These are phyloP conservation scores for Sigmodon hispidus DNA, from an alignment of 2,113 vertebrate species.

Conservation along the genomic window DNA sequence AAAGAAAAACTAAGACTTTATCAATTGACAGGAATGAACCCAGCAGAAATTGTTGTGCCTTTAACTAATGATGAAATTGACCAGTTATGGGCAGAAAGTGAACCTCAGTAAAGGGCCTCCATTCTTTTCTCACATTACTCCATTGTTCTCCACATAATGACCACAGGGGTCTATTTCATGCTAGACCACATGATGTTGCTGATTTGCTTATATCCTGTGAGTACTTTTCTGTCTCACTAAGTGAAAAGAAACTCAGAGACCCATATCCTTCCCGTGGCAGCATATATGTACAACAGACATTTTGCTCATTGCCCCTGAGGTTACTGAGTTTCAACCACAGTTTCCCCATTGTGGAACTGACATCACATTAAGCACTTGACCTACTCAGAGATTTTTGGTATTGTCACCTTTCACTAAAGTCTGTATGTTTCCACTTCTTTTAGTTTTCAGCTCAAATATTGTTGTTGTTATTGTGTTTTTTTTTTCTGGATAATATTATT, in stretches of 20 bases:
- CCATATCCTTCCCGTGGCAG: neutral
- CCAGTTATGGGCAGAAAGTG: too few species aligned
- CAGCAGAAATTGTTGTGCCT: too few species aligned
- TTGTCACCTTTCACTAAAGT: neutral
- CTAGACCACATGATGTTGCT: neutral
- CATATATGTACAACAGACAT: neutral
- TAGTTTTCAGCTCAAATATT: constrained; percentile 16
- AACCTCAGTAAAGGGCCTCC: too few species aligned
- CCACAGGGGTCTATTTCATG: neutral
- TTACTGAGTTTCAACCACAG: neutral
- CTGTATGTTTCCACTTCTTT: neutral
- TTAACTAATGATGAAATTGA: too few species aligned
- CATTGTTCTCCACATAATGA: neutral
- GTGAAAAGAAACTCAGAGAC: neutral
- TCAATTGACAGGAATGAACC: too few species aligned
- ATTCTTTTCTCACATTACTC: neutral
- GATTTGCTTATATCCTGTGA: neutral
- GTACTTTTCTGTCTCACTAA: neutral
- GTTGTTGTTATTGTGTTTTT: neutral
- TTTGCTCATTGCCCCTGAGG: neutral
- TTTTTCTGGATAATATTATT: neutral
- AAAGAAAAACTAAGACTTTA: too few species aligned
- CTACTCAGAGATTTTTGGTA: neutral
- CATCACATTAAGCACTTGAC: neutral
- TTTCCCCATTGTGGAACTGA: neutral